Percentiles rank a stretch among this genome's conserved stretches.
Conservation (phyloP, 2,888 invertebrate genomes). For the Phaonia tiefii region DNA sequence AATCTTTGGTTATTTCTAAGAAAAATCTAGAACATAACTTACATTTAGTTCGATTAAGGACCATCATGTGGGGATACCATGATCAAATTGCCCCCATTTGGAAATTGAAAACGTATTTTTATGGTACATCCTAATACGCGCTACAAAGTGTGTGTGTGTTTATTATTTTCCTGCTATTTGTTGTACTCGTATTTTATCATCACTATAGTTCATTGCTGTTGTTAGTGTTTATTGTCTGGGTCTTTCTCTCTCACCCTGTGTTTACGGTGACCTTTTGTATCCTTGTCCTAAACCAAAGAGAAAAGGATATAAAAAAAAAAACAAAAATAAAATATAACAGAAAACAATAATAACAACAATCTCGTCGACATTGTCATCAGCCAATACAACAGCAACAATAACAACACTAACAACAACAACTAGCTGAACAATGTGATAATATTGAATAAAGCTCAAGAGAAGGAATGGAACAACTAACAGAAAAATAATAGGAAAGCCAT, state of each 20-base stretch:
- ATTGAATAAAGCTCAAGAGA: no score
- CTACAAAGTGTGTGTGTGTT: no score
- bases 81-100: no score
- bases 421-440: no score
- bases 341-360: constrained; percentile 51
- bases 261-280: constrained; percentile 62
- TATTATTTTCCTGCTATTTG: constrained; percentile 29
- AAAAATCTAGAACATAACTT: no score
- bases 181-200: constrained; percentile 30
- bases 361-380: constrained; percentile 49
- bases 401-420: no score
- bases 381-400: neutral
- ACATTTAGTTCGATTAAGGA: no score
- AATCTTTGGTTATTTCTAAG: no score
- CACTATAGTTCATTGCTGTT: constrained; percentile 41
- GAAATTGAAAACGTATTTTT: no score
- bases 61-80: no score
- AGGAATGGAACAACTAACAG: no score
- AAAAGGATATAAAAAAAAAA: constrained; percentile 41
- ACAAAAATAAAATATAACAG: constrained; percentile 43
- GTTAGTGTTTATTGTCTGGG: constrained; percentile 9
- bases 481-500: constrained; percentile 58
- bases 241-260: constrained; percentile 34
- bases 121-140: no score
- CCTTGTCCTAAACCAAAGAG: constrained; percentile 55